Evolutionary conservation across 2,888 invertebrate species (phyloP).

Genomic region (Heliconius hortense): DNA sequence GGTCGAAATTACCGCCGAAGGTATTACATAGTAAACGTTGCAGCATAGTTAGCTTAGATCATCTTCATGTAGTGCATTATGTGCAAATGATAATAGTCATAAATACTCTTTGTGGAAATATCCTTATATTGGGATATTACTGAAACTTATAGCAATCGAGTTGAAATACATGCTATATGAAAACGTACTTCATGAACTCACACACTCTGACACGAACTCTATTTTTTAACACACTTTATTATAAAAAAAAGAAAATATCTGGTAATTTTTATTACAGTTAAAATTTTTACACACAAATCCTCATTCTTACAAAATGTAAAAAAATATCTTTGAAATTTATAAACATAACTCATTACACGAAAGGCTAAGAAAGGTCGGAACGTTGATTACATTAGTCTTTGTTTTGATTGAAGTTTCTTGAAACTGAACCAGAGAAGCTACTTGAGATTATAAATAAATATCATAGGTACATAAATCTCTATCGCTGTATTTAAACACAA

Average conservation of each 20-base stretch:
- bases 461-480: conserved; percentile 1
- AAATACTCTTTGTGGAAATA: neutral
- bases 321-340: neutral
- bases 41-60: neutral
- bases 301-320: neutral
- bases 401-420: conserved; percentile 15
- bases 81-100: neutral
- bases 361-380: conserved; percentile 14
- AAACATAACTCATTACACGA: conserved; percentile 3
- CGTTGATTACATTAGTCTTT: conserved; percentile 22
- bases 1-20: neutral
- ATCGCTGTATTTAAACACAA: neutral
- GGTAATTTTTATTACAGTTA: neutral
- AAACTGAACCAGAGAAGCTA: conserved; percentile 9
- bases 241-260: neutral
- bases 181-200: too few relatives aligned
- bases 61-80: neutral
- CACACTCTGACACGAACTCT: too few relatives aligned
- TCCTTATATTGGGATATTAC: neutral
- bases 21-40: neutral
- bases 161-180: neutral
- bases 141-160: neutral
- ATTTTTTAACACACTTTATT: too few relatives aligned
- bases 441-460: conserved; percentile 17
- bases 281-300: neutral